Base-by-base conservation (phyloP, 1,140 invertebrate genomes). In the Tetramorium simillimum region DNA sequence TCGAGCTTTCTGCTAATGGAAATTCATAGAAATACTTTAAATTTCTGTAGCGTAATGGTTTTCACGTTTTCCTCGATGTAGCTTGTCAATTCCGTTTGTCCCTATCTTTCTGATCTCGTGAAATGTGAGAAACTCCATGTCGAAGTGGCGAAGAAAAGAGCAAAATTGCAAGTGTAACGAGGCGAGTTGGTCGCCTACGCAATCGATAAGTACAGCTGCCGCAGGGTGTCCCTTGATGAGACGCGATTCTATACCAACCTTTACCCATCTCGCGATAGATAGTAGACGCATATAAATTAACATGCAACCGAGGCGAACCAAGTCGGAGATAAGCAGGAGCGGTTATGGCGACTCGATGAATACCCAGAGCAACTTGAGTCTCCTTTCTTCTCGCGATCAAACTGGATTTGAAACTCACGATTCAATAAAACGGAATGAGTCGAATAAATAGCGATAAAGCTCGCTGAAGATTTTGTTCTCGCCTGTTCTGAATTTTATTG, bases 391-490 rank as follows among this genome's bases (percentile, higher is more conserved):
- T 33, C 28, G 24, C 65, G 78, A 37, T n/a, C 49, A 7, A 53
- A 51, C 21, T 33, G 33, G 51, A 75, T 67, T 33, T 33, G 33
- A 33, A 49, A 84, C 21, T 69, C 49, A 84, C 62, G 56, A 67
- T 33, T 69, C 89, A 78, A 90, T 90, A 90, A 90, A 90, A 90
- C 18, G 58, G n/a, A 90, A 90, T 46, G 89, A 89, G 12, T 51
- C 33, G 58, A 90, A 90, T 90, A 90, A 90, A 90, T 90, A 90
- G 43, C 81, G 89, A 90, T 90, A 90, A 88, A 90, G n/a, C 58
- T 77, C 76, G 40, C 46, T 78, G 18, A 85, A 65, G 49, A 3
- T 65, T 77, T 78, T 78, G 60, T 78, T 51, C 73, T 10, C 49
- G 18, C 16, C 12, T 43, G 33, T 37, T 43, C 18, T 43, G 28